Base-by-base conservation (phyloP, 2,888 invertebrate species). In the Ennomos fuscantarius region DNA sequence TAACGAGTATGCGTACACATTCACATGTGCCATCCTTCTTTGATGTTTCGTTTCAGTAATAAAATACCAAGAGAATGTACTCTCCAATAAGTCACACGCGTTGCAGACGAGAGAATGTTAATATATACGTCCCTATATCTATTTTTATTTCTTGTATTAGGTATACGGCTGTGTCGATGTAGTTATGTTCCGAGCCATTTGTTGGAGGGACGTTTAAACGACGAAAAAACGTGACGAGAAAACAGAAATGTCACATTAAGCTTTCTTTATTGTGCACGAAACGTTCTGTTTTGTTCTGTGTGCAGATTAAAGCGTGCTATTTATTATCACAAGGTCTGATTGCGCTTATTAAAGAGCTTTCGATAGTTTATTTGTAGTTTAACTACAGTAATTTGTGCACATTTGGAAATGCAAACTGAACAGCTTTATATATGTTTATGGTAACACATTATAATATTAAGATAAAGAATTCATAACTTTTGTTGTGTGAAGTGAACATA, bases 151-250 rank as follows among this genome's bases (percentile, higher is more conserved):
- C 69, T 75, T 63, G 68, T 76, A 71, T 76, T 77, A 71, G 73
- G 68, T 76, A 78, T 74, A 76, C 72, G 68, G 61, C 61, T 65
- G 72, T 76, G 78, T 72, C 74, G 74, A 81, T 81, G 82, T 83
- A 81, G 82, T 84, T 84, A 81, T 81, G 81, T 84, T 86, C 80
- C 81, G 69, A 74, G 73, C 82, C 84, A 85, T 87, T 87, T 86
- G 86, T 84, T 80, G 75, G 77, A 77, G 79, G 82, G 82, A 84
- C 81, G 81, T 82, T 86, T 86, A 87, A 87, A 86, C 79, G 81
- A 70, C 83, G 82, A 81, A 87, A 85, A 87, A 86, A 87, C 87
- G 88, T 88, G 88, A 89, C 87, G 77, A 84, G 87, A 87, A 88
- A 87, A 85, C 84, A 79, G 78, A 88, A 82, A 69, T 68, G 76